phyloP scores from a whole-genome alignment of 2,888 invertebrate genomes.

The Spicauda simplicius region DNA sequence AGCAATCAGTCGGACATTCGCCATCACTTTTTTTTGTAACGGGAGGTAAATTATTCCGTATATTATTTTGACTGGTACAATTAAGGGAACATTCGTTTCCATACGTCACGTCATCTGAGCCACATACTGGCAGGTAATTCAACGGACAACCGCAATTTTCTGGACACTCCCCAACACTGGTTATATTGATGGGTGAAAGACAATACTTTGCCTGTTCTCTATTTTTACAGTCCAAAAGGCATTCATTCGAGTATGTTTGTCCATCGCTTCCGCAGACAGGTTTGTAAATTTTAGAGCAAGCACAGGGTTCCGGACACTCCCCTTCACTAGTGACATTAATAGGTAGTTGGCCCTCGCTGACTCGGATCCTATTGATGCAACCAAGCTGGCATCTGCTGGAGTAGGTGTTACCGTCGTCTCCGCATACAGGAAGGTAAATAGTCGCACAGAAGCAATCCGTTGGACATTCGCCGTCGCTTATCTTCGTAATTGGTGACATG shows the following conservation, averaged over 20 bases:
- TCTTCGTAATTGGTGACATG: constrained; percentile 19
- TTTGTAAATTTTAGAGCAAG: constrained; percentile 35
- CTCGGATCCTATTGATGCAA: constrained; percentile 41
- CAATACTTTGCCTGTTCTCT: constrained; percentile 24
- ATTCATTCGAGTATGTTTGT: constrained; percentile 48
- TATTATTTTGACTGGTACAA: constrained; percentile 31
- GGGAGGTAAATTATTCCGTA: constrained; percentile 12
- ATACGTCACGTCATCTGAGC: constrained; percentile 39
- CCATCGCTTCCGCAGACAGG: constrained; percentile 50
- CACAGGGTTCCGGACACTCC: constrained; percentile 39
- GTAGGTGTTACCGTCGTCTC: constrained; percentile 47
- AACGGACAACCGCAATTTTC: neutral
- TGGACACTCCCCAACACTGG: constrained; percentile 38
- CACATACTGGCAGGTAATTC: neutral
- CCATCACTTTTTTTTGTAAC: constrained; percentile 20
- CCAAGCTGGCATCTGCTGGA: constrained; percentile 42
- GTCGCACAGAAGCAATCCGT: constrained; percentile 4
- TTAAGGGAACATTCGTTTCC: constrained; percentile 41
- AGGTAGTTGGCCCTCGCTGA: neutral
- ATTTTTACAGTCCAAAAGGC: constrained; percentile 26
- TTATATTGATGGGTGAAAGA: constrained; percentile 11
- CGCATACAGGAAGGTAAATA: constrained; percentile 22
- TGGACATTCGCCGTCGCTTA: constrained; percentile 5
- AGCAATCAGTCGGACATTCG: constrained; percentile 39
- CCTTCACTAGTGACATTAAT: constrained; percentile 28